Evolutionary conservation across 2,113 vertebrate genomes (phyloP).

Genomic region (Natator depressus): DNA sequence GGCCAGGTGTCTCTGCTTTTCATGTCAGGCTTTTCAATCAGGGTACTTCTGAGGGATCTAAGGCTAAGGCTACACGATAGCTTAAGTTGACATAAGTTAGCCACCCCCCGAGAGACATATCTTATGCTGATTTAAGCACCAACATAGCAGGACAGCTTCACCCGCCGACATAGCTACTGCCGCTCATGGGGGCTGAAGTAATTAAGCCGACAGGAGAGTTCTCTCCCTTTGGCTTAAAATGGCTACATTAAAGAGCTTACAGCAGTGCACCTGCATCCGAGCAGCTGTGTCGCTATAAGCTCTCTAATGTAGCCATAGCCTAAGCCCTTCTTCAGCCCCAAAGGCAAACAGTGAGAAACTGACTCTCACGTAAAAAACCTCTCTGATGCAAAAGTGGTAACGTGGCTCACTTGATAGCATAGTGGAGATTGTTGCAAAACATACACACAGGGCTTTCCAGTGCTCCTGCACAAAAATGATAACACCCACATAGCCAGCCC

Average conservation of each 20-base stretch:
- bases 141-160: no score
- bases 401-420: background rate
- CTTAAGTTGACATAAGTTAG: no score
- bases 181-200: no score
- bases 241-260: no score
- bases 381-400: background rate
- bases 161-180: no score
- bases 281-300: no score
- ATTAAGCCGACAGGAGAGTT: no score
- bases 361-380: background rate
- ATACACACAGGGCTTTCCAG: background rate
- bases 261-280: no score
- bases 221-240: no score
- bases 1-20: background rate
- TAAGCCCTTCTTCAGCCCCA: rapidly evolving
- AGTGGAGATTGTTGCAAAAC: background rate
- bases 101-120: no score
- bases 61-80: background rate
- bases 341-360: constrained; percentile 21
- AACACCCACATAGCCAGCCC: rapidly evolving
- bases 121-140: no score
- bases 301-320: no score
- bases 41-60: background rate
- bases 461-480: background rate
- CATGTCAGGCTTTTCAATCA: background rate